A percentile compares a stretch with the other conserved stretches of the same genome.
Evolutionary conservation across 2,888 invertebrate genomes (phyloP).

Genomic region (Scaptomyza cyrtandrae): DNA sequence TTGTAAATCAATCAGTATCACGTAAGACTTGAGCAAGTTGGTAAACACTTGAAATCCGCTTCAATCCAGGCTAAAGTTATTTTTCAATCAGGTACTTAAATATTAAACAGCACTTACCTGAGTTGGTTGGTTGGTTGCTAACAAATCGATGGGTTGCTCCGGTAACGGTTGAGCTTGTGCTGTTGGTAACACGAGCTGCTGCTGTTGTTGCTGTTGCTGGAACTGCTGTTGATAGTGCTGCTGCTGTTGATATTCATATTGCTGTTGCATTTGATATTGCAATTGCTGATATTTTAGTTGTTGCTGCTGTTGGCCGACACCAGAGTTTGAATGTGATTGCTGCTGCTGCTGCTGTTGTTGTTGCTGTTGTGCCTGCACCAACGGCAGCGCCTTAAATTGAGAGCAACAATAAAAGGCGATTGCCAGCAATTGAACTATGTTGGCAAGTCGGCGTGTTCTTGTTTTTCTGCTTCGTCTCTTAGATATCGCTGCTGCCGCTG

Average conservation of each 20-base stretch:
- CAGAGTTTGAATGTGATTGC: slow-evolving; percentile 26
- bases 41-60: slow-evolving; percentile 6
- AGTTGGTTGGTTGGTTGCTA: slow-evolving; percentile 62
- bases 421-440: slow-evolving; percentile 65
- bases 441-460: slow-evolving; percentile 56
- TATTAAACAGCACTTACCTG: slow-evolving; percentile 54
- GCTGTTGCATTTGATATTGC: slow-evolving; percentile 77
- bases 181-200: slow-evolving; percentile 42
- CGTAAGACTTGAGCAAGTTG: not conserved
- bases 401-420: slow-evolving; percentile 64
- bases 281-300: slow-evolving; percentile 74
- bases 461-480: slow-evolving; percentile 28
- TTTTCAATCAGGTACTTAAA: slow-evolving; percentile 23
- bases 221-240: slow-evolving; percentile 74
- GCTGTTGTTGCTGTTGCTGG: slow-evolving; percentile 62
- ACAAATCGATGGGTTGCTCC: slow-evolving; percentile 58
- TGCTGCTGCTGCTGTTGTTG: slow-evolving; percentile 49
- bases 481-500: slow-evolving; percentile 19
- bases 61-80: slow-evolving; percentile 6
- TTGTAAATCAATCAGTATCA: slow-evolving; percentile 6
- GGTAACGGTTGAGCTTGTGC: slow-evolving; percentile 29
- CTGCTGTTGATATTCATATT: slow-evolving; percentile 76
- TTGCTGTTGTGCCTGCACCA: slow-evolving; percentile 59
- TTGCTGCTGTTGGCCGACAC: slow-evolving; percentile 40
- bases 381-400: slow-evolving; percentile 50